Evolutionary conservation across 2,113 vertebrate genomes (phyloP).

Genomic region (Chauna torquata): DNA sequence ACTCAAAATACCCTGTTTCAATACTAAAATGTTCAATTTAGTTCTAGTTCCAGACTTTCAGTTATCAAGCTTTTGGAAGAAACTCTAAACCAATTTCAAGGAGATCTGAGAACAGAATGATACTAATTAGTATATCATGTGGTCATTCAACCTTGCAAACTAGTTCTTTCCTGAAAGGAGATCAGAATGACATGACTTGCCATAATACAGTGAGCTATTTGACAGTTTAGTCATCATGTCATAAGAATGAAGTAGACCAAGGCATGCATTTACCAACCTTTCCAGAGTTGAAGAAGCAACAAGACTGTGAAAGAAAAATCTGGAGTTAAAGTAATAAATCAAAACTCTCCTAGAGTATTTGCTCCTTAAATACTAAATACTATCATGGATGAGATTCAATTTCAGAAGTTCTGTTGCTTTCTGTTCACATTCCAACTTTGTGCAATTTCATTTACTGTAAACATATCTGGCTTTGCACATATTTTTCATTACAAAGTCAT

Average conservation of each 20-base stretch:
- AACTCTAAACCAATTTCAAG: constrained; percentile 21
- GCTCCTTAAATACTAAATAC: background rate
- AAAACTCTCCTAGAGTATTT: background rate
- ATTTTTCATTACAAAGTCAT: no score
- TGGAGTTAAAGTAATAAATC: background rate
- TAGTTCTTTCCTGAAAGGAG: constrained; percentile 37
- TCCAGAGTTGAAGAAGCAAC: background rate
- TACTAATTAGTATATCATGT: constrained; percentile 34
- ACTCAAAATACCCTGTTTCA: constrained; percentile 16
- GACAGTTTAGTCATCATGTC: constrained; percentile 24
- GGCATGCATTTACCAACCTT: background rate
- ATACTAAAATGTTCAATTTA: constrained; percentile 27
- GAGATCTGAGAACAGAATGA: constrained; percentile 33
- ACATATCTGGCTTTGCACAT: background rate
- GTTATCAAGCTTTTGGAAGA: constrained; percentile 45
- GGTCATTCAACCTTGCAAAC: constrained; percentile 41
- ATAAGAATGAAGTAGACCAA: constrained; percentile 26
- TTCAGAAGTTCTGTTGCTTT: background rate
- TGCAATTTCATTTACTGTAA: background rate
- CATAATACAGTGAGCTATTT: constrained; percentile 18
- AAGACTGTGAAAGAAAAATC: background rate
- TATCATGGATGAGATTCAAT: background rate
- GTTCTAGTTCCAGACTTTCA: background rate
- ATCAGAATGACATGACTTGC: constrained; percentile 32
- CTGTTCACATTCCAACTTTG: background rate